A percentile compares a stretch with the other conserved stretches of the same genome.
Conservation (phyloP, 2,888 invertebrate genomes). For the Flabesymbios commensalis region DNA sequence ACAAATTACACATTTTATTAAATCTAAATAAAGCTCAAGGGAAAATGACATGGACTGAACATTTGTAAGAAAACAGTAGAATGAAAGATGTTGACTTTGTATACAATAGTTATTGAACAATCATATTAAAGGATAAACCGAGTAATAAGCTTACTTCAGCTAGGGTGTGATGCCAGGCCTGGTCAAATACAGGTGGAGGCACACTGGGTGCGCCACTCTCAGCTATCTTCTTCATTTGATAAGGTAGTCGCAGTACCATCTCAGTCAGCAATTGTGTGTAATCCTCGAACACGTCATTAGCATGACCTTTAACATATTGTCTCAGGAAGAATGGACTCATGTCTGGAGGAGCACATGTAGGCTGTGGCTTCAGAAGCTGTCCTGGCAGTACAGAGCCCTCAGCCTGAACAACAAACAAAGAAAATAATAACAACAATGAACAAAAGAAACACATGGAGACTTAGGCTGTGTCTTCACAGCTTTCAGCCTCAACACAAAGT, state of each 20-base stretch:
- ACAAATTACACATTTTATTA: too few relatives aligned
- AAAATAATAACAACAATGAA: background rate
- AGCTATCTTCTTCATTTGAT: constrained; percentile 64
- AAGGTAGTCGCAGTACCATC: constrained; percentile 89
- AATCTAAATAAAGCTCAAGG: too few relatives aligned
- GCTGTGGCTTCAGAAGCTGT: constrained; percentile 79
- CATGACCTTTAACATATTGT: constrained; percentile 89
- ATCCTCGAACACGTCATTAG: constrained; percentile 89
- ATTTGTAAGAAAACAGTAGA: too few relatives aligned
- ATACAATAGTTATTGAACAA: too few relatives aligned
- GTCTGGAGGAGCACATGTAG: constrained; percentile 77
- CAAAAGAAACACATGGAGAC: too few relatives aligned
- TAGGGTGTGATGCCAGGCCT: constrained; percentile 52
- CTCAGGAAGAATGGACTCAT: constrained; percentile 88
- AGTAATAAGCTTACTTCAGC: constrained; percentile 51
- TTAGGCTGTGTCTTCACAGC: too few relatives aligned
- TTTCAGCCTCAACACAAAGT: too few relatives aligned
- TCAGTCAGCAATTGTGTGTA: constrained; percentile 94
- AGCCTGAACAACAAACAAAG: background rate
- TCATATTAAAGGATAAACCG: too few relatives aligned
- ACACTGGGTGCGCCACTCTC: constrained; percentile 45
- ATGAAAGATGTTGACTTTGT: too few relatives aligned
- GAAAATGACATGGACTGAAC: too few relatives aligned
- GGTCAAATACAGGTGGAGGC: constrained; percentile 48
- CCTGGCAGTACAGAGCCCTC: constrained; percentile 58